These are phyloP conservation scores for Halictus ligatus DNA, from an alignment of 2,888 invertebrate genomes.

Conservation along the genomic window DNA sequence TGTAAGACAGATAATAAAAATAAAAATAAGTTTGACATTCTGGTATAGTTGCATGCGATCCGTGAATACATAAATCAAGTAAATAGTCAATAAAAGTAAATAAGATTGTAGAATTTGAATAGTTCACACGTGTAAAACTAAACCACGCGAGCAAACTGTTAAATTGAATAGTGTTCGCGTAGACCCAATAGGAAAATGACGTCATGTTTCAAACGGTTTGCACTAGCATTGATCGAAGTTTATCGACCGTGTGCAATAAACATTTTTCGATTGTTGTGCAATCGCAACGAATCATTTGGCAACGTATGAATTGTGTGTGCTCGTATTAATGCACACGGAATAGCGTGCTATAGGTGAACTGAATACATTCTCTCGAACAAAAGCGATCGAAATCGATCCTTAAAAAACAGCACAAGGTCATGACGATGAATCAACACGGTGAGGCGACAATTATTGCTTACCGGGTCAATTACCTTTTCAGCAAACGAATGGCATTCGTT, in stretches of 20 bases:
- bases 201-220: not conserved
- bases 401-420: not conserved
- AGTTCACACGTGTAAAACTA: not conserved
- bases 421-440: slow-evolving; percentile 24
- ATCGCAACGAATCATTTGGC: slow-evolving; percentile 2
- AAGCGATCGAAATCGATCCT: slow-evolving; percentile 51
- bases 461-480: slow-evolving; percentile 8
- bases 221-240: not conserved
- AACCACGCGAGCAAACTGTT: not conserved
- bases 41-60: not conserved
- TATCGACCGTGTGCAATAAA: not conserved
- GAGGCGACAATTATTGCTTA: slow-evolving; percentile 30
- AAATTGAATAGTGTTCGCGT: slow-evolving; percentile 1
- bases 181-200: not conserved
- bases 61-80: not conserved
- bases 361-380: slow-evolving; percentile 15
- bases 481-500: not conserved
- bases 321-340: not conserved
- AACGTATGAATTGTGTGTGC: slow-evolving; percentile 22
- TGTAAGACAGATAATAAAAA: not conserved
- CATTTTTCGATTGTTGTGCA: not conserved
- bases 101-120: not conserved
- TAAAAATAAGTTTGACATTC: not conserved
- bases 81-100: not conserved
- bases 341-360: not conserved